These are phyloP conservation scores for Molossus alvarezi DNA, from an alignment of 2,797 vertebrate species.

Conservation along the genomic window DNA sequence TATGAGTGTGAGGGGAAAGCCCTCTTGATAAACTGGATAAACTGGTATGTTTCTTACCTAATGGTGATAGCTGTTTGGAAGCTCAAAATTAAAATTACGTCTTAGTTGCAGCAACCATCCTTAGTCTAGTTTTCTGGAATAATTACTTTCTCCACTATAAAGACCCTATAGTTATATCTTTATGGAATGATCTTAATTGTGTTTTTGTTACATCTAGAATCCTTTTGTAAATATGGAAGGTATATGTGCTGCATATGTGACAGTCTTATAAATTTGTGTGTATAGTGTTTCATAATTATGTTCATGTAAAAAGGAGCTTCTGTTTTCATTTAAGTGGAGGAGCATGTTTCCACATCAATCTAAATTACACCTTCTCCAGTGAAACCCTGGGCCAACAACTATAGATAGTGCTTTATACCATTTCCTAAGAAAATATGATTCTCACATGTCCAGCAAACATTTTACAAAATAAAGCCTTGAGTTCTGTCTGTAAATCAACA, in stretches of 20 bases:
- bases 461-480: conserved; percentile 51
- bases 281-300: neutral
- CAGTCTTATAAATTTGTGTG: neutral
- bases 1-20: neutral
- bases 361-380: neutral
- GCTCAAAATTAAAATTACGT: conserved; percentile 54
- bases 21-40: conserved; percentile 39
- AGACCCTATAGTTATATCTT: conserved; percentile 20
- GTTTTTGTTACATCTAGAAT: conserved; percentile 37
- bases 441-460: neutral
- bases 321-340: conserved; percentile 43
- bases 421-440: conserved; percentile 53
- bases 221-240: conserved; percentile 11
- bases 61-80: neutral
- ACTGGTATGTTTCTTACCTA: conserved; percentile 22
- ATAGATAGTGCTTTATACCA: conserved; percentile 48
- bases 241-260: neutral
- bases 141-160: conserved; percentile 46
- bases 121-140: conserved; percentile 32
- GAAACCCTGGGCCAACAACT: conserved; percentile 39
- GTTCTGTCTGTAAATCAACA: conserved; percentile 21
- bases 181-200: conserved; percentile 1
- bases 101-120: neutral
- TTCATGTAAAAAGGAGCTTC: conserved; percentile 37
- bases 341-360: conserved; percentile 6